Percentiles rank a stretch among this genome's conserved stretches.
Evolutionary conservation across 2,113 vertebrate species (phyloP).

Genomic region (Poicephalus gulielmi): DNA sequence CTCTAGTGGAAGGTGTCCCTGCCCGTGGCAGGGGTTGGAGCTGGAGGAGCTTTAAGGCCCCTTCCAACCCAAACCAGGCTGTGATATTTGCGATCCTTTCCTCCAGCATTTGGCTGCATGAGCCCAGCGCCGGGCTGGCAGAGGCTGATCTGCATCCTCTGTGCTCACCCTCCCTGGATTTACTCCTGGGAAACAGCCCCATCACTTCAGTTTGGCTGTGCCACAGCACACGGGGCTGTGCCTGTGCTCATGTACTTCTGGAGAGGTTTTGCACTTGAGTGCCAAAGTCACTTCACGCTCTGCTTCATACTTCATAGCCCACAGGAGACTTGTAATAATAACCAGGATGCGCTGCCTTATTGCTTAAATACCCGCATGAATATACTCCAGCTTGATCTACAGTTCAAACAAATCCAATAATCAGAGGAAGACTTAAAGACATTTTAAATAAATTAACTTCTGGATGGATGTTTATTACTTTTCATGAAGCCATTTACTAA

Average conservation of each 20-base stretch:
- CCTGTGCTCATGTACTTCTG: not conserved
- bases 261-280: not conserved
- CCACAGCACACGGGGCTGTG: accelerated
- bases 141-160: not conserved
- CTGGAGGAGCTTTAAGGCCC: not conserved
- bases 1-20: not conserved
- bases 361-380: conserved; percentile 3
- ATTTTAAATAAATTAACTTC: conserved; percentile 47
- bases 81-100: not conserved
- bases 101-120: not conserved
- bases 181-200: not conserved
- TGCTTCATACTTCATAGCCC: not conserved
- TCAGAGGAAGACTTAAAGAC: conserved; percentile 33
- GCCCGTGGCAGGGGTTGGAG: not conserved
- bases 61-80: not conserved
- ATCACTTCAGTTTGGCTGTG: not conserved
- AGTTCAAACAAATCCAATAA: conserved; percentile 41
- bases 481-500: conserved; percentile 43
- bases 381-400: not conserved
- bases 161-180: accelerated
- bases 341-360: not conserved
- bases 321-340: not conserved
- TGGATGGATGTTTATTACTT: conserved; percentile 33
- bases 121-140: not conserved
- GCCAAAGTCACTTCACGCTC: not conserved